Evolutionary conservation across 2,888 invertebrate genomes (phyloP).

Genomic region (Proisotoma minuta): DNA sequence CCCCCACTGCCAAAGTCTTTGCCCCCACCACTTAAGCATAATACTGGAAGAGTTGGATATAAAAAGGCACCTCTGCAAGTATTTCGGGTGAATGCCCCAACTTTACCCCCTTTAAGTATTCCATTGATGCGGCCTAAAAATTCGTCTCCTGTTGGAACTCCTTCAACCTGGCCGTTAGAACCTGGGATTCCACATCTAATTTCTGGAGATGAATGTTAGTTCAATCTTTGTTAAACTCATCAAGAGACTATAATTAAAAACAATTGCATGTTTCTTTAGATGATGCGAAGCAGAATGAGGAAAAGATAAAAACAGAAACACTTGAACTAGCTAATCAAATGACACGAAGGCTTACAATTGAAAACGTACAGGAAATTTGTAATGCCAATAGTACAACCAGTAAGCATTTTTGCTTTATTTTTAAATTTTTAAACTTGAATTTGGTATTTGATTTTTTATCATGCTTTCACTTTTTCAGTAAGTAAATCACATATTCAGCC

Average conservation of each 20-base stretch:
- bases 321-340: too few species aligned
- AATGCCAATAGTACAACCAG: too few species aligned
- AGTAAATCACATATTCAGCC: slow-evolving; percentile 1
- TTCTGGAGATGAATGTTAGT: neutral
- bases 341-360: too few species aligned
- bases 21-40: neutral
- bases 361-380: too few species aligned
- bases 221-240: neutral
- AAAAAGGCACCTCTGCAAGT: neutral
- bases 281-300: too few species aligned
- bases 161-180: slow-evolving; percentile 27
- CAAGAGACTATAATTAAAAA: too few species aligned
- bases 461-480: too few species aligned
- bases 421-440: too few species aligned
- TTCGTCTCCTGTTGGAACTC: slow-evolving; percentile 16
- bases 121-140: slow-evolving; percentile 14
- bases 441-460: too few species aligned
- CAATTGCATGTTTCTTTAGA: too few species aligned
- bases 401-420: too few species aligned
- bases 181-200: slow-evolving; percentile 14
- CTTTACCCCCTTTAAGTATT: slow-evolving; percentile 25
- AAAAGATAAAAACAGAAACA: too few species aligned
- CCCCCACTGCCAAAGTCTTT: slow-evolving; percentile 3
- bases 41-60: neutral
- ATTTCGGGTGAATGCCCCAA: slow-evolving; percentile 18